Conservation (phyloP, 2,113 vertebrate genomes). For the Phycodurus eques region DNA sequence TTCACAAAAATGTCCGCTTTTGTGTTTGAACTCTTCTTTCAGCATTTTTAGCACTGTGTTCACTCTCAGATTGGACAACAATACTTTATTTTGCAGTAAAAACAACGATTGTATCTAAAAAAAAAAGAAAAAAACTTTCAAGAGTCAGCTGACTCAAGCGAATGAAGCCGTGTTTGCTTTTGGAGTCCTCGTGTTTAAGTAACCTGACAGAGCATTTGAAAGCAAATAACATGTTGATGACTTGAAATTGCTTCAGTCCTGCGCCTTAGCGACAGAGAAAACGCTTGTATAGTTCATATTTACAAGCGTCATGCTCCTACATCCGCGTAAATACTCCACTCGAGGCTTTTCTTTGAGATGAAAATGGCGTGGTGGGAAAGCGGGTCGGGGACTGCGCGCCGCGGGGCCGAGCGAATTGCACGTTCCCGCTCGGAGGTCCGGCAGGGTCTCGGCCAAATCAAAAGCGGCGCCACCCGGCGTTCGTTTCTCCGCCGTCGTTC, state of each 20-base stretch:
- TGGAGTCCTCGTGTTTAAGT: conserved; percentile 3
- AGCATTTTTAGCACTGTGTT: no score
- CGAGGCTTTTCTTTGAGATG: conserved; percentile 2
- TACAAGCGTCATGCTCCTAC: background rate
- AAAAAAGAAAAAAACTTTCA: background rate
- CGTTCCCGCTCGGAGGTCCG: conserved; percentile 12
- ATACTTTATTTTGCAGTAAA: no score
- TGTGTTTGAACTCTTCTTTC: no score
- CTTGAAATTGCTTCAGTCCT: conserved; percentile 13
- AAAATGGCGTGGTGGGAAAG: conserved; percentile 18
- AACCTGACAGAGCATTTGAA: conserved; percentile 9
- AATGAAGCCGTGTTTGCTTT: conserved; percentile 9
- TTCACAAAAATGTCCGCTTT: no score
- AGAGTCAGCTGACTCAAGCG: background rate
- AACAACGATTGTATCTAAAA: no score
- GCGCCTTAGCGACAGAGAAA: conserved; percentile 12
- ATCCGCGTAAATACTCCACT: background rate
- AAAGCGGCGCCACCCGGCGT: conserved; percentile 2
- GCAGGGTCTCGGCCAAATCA: background rate
- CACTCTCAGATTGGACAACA: no score
- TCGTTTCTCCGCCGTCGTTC: background rate
- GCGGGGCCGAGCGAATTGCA: conserved; percentile 36
- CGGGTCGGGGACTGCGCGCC: conserved; percentile 6
- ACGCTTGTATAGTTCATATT: conserved; percentile 25
- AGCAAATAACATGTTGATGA: conserved; percentile 26